Conservation (phyloP, 2,113 vertebrate species). For the Carlito syrichta region DNA sequence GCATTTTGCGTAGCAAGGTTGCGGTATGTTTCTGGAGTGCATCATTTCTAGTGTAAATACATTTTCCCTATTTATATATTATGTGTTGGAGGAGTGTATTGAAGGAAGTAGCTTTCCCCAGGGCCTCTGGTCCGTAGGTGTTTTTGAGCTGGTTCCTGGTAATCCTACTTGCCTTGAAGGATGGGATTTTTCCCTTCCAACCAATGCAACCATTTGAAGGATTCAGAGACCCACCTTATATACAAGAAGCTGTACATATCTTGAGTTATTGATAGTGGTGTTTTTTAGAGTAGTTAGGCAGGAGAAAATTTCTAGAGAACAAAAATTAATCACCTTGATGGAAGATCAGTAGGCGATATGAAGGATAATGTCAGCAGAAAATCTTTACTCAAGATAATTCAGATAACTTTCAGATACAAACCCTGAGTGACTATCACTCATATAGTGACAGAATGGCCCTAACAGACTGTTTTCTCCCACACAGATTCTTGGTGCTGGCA, state of each 20-base stretch:
- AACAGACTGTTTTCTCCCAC: background rate
- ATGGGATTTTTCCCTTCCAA: background rate
- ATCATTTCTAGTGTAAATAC: background rate
- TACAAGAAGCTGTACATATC: background rate
- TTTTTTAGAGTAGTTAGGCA: background rate
- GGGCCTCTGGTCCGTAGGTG: background rate
- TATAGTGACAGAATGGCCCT: fast-evolving
- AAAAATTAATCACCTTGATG: background rate
- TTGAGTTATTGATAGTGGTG: background rate
- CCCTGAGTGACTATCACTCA: background rate
- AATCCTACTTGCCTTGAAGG: background rate
- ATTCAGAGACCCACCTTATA: fast-evolving
- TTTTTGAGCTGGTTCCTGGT: background rate
- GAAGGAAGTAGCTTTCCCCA: background rate
- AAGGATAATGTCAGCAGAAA: background rate
- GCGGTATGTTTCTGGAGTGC: background rate
- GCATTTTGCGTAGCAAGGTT: background rate
- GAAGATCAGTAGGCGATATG: background rate
- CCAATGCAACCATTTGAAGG: background rate
- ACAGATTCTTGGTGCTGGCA: fast-evolving
- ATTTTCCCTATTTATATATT: background rate
- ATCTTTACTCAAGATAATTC: background rate
- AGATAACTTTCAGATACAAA: background rate
- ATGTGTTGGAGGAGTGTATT: background rate
- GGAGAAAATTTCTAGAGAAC: background rate